Base-by-base conservation (phyloP, 2,888 invertebrate genomes). In the Melangyna quadrimaculata region DNA sequence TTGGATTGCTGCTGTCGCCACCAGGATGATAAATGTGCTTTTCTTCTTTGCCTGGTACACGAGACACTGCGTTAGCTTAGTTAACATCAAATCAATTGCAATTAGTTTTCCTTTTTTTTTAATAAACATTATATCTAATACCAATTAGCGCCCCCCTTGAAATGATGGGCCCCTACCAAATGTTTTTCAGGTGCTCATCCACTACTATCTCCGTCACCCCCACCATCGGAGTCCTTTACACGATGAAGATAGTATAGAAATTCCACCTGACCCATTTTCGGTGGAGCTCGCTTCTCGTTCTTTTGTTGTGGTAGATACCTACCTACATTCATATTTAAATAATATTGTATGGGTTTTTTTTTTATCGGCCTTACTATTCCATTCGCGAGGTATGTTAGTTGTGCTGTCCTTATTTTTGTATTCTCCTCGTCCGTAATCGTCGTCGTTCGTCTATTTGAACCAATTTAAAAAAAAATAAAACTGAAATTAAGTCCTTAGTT, bases 221-320 rank as follows among this genome's bases (percentile, higher is more conserved):
- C 63, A 29, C 27, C 14, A 35, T 0, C 7, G 9, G n/a, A 17
- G 9, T 17, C 27, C 19, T 3, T n/a, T n/a, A 3, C 12, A 8
- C 32, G 7, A 53, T 51, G 53, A 75, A 53, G 37, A 79, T 22
- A 69, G 59, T 75, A 53, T 72, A 55, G 22, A 71, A 61, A 75
- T 77, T 75, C 77, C 59, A 84, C 79, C 84, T 84, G 84, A 80
- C 84, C 84, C 84, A 84, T 77, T 75, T 84, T 84, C 48, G 69
- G 80, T 40, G 14, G 32, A 70, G 10, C 55, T 79, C 72, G 48
- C 67, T 84, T 53, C 55, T 48, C 63, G 55, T 51, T 40, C 22
- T 37, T 40, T 37, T 53, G 57, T 75, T 48, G 67, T 35, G 48
- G 65, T 67, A 67, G 67, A 51, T 51, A n/a, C n/a, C n/a, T n/a